phyloP scores from a whole-genome alignment of 2,797 vertebrate species.

The Masticophis lateralis region DNA sequence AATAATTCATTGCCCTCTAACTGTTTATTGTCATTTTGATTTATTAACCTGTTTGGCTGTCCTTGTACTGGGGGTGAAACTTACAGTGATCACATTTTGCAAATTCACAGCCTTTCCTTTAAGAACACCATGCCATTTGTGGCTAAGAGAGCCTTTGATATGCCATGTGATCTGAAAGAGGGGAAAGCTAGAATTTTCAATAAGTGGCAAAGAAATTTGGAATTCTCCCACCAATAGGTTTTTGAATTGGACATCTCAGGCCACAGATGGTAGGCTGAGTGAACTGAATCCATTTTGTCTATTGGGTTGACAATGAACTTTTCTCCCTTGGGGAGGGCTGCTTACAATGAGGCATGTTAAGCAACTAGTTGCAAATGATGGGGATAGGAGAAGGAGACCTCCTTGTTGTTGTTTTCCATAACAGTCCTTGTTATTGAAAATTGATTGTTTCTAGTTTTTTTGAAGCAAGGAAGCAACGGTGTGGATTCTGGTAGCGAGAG shows the following conservation, averaged over 20 bases:
- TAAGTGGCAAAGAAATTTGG: background rate
- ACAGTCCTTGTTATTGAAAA: too few species aligned
- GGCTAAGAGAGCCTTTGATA: background rate
- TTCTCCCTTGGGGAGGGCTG: background rate
- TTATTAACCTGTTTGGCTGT: constrained; percentile 45
- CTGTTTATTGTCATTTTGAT: constrained; percentile 48
- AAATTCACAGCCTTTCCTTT: fast-evolving
- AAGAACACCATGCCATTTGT: background rate
- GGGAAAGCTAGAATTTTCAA: background rate
- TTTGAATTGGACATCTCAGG: background rate
- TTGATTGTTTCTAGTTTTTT: too few species aligned
- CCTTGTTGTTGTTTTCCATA: too few species aligned
- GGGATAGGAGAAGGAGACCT: too few species aligned
- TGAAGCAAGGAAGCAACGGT: too few species aligned
- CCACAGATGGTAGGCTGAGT: background rate
- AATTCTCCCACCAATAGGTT: background rate
- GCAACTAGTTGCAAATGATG: too few species aligned
- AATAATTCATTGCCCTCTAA: constrained; percentile 44
- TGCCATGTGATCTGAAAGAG: background rate
- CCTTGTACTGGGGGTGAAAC: constrained; percentile 1
- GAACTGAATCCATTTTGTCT: background rate
- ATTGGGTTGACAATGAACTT: background rate
- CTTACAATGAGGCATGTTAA: background rate
- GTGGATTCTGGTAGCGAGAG: too few species aligned
- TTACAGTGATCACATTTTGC: background rate